Evolutionary conservation across 2,113 vertebrate species (phyloP).

Genomic region (Hippocampus guttulatus): DNA sequence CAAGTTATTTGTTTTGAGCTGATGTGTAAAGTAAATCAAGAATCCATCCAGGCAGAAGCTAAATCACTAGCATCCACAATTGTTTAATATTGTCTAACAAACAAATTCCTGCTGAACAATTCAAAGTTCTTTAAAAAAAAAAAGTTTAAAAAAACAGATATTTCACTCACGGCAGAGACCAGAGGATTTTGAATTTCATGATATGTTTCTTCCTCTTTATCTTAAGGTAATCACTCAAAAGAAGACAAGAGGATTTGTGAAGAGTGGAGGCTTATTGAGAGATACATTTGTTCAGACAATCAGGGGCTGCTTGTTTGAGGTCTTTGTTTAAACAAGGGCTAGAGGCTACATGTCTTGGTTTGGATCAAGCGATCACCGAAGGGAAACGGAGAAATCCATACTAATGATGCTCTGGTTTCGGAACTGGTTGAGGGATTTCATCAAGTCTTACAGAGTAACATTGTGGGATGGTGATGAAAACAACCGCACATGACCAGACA

Average conservation of each 20-base stretch:
- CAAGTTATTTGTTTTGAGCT: too few species aligned
- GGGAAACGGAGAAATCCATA: not conserved
- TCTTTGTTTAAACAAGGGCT: not conserved
- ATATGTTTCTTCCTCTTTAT: conserved; percentile 3
- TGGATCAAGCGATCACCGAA: not conserved
- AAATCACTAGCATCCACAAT: too few species aligned
- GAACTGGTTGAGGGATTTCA: not conserved
- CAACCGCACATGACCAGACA: too few species aligned
- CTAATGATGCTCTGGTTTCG: not conserved
- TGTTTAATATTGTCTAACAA: too few species aligned
- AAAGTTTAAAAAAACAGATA: too few species aligned
- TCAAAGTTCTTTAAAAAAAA: too few species aligned
- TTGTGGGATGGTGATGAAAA: not conserved
- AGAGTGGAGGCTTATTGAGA: not conserved
- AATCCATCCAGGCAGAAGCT: too few species aligned
- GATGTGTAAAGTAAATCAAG: too few species aligned
- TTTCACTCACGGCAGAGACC: too few species aligned
- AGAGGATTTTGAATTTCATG: too few species aligned
- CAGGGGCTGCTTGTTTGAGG: not conserved
- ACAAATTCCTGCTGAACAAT: too few species aligned
- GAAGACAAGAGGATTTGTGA: not conserved
- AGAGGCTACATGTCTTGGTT: not conserved
- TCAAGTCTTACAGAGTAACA: not conserved
- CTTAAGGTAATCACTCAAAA: conserved; percentile 4
- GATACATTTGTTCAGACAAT: not conserved